Base-by-base conservation (phyloP, 2,113 vertebrate species). In the Campylomormyrus tamandua region DNA sequence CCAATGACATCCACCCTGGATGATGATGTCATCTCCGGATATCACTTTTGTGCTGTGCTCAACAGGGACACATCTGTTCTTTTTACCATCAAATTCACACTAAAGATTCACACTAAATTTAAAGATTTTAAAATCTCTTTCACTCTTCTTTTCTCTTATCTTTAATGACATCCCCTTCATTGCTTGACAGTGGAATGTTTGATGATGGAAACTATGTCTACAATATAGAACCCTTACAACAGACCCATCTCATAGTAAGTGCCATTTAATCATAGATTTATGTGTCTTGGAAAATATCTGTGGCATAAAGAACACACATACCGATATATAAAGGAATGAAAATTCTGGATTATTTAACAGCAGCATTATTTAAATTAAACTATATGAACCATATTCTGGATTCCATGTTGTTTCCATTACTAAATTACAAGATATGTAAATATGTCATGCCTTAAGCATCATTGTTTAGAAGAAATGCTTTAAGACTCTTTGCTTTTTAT, bases 121-220 rank as follows among this genome's bases (percentile, higher is more conserved):
- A 53, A 53, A 53, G 52, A 19, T 53, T 52, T 17, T 17, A 5
- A 52, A 5, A 52, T 17, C 11, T 48, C 45, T n/a, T 53, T 85
- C 24, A 39, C 13, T 42, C 35, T 56, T 56, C 3, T 15, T 42
- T 77, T 42, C 31, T 17, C 13, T 80, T 70, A 42, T 66, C 39
- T 24, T 70, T 86, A 42, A 58, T 90, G 35, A 3, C 48, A 53
- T 13, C 90, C 31, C 88, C 90, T 31, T 27, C 35, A 74, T 53
- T 84, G 77, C 91, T 74, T 89, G 89, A 89, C 93, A 99, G 98
- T 91, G 98, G 98, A 89, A 97, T 98, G 97, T 99, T 99, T 96
- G 98, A 99, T 93, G 98, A 99, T 90, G 94, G 93, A 90, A 92
- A 94, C 92, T 95, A 97, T 13, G 88, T 97, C 89, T 99, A 99